Percentiles rank a stretch among this genome's conserved stretches.
Evolutionary conservation across 2,797 vertebrate species (phyloP).

Genomic region (Fringilla coelebs): DNA sequence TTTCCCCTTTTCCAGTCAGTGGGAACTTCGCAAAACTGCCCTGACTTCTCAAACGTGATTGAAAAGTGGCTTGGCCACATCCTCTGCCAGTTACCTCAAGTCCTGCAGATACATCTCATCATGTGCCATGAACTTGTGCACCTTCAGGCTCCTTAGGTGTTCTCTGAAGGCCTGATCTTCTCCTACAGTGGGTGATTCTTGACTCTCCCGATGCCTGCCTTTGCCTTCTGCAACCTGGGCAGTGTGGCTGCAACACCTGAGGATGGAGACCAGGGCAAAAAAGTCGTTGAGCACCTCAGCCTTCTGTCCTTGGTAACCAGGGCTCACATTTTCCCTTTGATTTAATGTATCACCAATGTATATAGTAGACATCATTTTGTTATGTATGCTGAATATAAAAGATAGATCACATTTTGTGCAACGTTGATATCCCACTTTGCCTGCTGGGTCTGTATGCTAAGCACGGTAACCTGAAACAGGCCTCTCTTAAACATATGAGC

Average conservation of each 20-base stretch:
- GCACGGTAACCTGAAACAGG: not conserved
- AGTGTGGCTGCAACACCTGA: not conserved
- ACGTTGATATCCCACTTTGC: not conserved
- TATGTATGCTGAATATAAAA: not conserved
- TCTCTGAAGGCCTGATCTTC: not conserved
- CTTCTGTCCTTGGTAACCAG: not conserved
- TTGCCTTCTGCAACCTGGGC: not conserved
- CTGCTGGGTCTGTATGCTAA: not conserved
- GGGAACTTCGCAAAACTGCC: not conserved
- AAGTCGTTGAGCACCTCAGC: not conserved
- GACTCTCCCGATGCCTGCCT: not conserved
- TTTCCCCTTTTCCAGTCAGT: not conserved
- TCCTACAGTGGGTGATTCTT: not conserved
- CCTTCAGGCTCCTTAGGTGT: not conserved
- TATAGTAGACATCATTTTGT: not conserved
- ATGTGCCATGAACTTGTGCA: not conserved
- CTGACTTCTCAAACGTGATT: not conserved
- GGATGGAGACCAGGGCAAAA: not conserved
- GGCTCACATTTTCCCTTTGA: not conserved
- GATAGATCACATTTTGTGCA: not conserved
- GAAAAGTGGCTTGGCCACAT: not conserved
- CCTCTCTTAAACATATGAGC: not conserved
- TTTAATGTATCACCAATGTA: not conserved
- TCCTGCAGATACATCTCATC: not conserved
- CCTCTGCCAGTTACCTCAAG: not conserved